Evolutionary conservation across 2,113 vertebrate species (phyloP), one percentile per base, ranked within the genome.

Genomic region (Chaetops frenatus): DNA sequence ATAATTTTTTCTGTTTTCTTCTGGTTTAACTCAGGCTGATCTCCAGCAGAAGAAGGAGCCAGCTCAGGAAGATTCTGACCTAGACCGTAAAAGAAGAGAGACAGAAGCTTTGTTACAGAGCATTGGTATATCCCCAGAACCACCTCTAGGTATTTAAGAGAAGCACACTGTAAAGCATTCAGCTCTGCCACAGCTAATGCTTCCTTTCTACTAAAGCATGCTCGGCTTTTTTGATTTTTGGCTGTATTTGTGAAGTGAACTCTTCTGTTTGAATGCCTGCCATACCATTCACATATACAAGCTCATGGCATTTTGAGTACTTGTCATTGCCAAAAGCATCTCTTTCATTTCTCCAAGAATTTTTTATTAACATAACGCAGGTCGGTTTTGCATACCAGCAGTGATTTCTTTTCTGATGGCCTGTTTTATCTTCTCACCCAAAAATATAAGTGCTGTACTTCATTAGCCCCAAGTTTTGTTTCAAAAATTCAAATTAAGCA

Each of bases 61-160:
- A 8, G 96, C 97, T 71, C 98, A 98, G 24, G 99, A 99, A 76
- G 99, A 99, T 82, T 99, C 99, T 2, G 99, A 99, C 92, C 96
- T 99, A 88, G 99, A 99, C 96, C 98, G 99, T 35, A 99, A 99
- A 86, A 98, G 99, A 48, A 97, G 99, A 70, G 99, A 99, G 97
- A 99, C 99, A 0, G 99, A 99, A 92, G 99, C 99, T 48, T 97
- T 99, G 77, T 98, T 99, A 27, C 99, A 99, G 94, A 99, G 99
- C 90, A 99, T 99, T 62, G 99, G 99, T 51, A 99, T 99, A 89
- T 99, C 99, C 6, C 99, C 99, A 8, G 99, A 99, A 94, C 99
- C 99, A 50, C 98, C 99, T 40, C 97, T 99, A 98, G 99, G 99
- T 99, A 98, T 86, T 96, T 95, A 62, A 81, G 89, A 92, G 72